phyloP scores from a whole-genome alignment of 1,140 invertebrate genomes.

The Sycobia sp. region DNA sequence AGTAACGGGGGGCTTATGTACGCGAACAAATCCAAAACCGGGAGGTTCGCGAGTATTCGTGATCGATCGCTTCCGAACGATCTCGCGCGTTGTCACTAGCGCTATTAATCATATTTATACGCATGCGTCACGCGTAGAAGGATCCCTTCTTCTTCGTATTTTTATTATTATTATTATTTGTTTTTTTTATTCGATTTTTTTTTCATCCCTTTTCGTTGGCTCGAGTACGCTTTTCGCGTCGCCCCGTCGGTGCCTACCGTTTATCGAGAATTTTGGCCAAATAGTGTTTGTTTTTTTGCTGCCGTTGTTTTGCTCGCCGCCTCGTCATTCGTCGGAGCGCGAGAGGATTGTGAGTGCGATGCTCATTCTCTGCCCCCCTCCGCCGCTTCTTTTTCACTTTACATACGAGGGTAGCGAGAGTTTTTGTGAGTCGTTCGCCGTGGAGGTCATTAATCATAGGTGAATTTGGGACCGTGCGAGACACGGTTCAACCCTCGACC shows the following conservation, averaged over 20 bases:
- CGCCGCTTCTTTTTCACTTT: no score
- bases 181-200: no score
- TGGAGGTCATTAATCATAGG: conserved; percentile 35
- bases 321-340: conserved; percentile 18
- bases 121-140: conserved; percentile 7
- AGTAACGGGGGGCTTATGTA: no score
- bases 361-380: not conserved
- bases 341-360: conserved; percentile 24
- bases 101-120: conserved; percentile 26
- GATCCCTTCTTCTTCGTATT: no score
- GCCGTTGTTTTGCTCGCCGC: not conserved
- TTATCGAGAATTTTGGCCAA: conserved; percentile 34
- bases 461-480: not conserved
- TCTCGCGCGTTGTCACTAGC: conserved; percentile 22
- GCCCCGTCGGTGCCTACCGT: conserved; percentile 25
- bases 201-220: no score
- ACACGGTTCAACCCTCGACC: conserved; percentile 17
- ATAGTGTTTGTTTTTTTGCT: conserved; percentile 26
- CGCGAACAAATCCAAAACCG: no score
- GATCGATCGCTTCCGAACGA: conserved; percentile 27
- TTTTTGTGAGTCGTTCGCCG: conserved; percentile 5
- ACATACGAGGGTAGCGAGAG: no score
- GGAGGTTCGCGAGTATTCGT: not conserved
- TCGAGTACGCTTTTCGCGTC: conserved; percentile 19
- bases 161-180: no score